Conservation (phyloP, 1,140 invertebrate species). For the Drosophila sulfurigaster region DNA sequence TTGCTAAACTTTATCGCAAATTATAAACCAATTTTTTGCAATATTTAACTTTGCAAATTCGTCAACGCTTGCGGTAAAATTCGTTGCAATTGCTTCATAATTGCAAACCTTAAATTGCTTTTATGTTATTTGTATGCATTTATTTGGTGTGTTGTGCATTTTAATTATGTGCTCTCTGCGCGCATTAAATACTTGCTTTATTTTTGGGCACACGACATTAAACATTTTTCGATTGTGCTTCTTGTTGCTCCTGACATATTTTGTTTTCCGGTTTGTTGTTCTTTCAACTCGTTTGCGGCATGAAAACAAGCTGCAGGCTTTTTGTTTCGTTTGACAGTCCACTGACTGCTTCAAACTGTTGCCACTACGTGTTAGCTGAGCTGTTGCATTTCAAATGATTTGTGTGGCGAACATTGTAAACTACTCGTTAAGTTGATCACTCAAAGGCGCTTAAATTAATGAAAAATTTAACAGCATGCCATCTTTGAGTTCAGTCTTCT, state of each 20-base stretch:
- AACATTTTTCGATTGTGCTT: not conserved
- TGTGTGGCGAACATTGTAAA: not conserved
- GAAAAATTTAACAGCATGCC: no score
- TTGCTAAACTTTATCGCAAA: no score
- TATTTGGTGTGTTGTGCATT: not conserved
- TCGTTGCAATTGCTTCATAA: not conserved
- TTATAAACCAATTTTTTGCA: no score
- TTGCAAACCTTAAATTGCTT: not conserved
- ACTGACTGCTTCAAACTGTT: slow-evolving; percentile 35
- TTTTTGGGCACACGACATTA: not conserved
- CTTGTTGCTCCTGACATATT: slow-evolving; percentile 1
- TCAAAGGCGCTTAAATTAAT: no score
- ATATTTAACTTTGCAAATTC: no score
- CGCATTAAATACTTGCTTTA: not conserved
- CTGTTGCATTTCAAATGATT: slow-evolving; percentile 26
- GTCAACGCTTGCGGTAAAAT: not conserved
- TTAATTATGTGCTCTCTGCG: not conserved
- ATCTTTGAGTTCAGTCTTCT: no score
- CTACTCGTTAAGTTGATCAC: no score
- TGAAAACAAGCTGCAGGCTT: slow-evolving; percentile 19
- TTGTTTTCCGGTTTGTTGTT: slow-evolving; percentile 8
- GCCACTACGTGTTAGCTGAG: not conserved
- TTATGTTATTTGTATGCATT: not conserved
- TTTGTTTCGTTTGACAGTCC: slow-evolving; percentile 32
- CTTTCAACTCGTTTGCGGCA: slow-evolving; percentile 20